Percentiles rank a stretch among this genome's conserved stretches.
Evolutionary conservation across 2,113 vertebrate species (phyloP).

Genomic region (Gorsachius goisagi): DNA sequence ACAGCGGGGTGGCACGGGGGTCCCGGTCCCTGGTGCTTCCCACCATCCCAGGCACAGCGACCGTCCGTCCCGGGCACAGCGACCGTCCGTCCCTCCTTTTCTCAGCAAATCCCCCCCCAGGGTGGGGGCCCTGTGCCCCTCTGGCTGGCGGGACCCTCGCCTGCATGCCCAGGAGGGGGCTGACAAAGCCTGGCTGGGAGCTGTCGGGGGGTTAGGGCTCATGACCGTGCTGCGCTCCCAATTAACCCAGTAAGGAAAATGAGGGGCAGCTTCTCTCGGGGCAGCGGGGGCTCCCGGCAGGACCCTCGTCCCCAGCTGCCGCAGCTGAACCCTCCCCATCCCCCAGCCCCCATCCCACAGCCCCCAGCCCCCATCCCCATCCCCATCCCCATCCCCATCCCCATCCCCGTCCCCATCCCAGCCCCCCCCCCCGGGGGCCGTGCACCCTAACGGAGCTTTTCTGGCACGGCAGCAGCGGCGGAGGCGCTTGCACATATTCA

Average conservation of each 20-base stretch:
- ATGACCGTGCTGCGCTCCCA: neutral
- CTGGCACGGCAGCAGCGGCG: fast-evolving
- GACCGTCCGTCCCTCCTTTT: neutral
- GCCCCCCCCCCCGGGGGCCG: fast-evolving
- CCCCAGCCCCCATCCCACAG: no score
- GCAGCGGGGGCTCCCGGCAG: neutral
- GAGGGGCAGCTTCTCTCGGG: neutral
- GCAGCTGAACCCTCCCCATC: neutral
- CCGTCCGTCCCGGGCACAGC: no score
- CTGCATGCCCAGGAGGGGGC: neutral
- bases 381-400: no score
- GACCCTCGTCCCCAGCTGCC: neutral
- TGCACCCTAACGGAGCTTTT: neutral
- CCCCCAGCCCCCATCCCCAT: neutral
- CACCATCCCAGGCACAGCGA: no score
- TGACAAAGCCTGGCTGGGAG: neutral
- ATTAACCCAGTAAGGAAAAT: neutral
- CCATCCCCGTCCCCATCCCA: neutral
- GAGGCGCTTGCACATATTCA: neutral
- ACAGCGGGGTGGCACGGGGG: neutral
- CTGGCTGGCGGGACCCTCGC: neutral
- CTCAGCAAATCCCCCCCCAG: neutral
- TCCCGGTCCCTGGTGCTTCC: neutral
- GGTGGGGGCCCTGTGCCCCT: neutral
- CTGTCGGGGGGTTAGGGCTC: neutral